Percentiles rank a stretch among this genome's conserved stretches.
phyloP scores from a whole-genome alignment of 2,797 vertebrate genomes.

The Cossypha heuglini region DNA sequence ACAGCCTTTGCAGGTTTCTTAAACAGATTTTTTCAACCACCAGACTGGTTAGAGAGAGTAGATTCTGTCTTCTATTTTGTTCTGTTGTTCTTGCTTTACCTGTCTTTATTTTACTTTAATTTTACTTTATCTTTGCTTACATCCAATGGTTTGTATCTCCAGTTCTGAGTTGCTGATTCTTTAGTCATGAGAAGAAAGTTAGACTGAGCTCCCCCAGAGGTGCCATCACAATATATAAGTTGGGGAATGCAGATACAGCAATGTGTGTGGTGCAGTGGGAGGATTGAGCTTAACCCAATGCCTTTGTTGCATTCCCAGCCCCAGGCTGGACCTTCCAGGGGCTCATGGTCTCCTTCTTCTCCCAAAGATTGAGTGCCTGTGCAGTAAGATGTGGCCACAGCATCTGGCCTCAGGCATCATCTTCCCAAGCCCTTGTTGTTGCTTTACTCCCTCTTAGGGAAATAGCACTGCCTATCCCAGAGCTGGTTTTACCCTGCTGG shows the following conservation, averaged over 20 bases:
- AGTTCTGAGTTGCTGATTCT: background rate
- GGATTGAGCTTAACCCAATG: background rate
- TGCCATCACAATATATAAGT: background rate
- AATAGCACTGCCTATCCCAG: background rate
- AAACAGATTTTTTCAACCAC: background rate
- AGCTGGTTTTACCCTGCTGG: background rate
- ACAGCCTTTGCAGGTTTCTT: background rate
- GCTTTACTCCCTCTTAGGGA: background rate
- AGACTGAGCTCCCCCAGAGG: background rate
- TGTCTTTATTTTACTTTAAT: background rate
- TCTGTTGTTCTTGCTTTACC: background rate
- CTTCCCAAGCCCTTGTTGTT: background rate
- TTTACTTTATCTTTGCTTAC: background rate
- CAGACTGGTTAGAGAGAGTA: background rate
- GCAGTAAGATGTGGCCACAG: background rate
- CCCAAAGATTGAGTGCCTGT: rapidly evolving
- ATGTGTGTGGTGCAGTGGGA: rapidly evolving
- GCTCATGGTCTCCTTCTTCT: background rate
- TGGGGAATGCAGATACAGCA: background rate
- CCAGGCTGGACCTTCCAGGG: background rate
- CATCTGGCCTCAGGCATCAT: background rate
- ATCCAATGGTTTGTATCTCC: background rate
- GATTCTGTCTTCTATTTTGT: background rate
- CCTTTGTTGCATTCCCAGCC: background rate
- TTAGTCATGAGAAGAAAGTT: background rate